These are phyloP conservation scores for Nyctibius bracteatus DNA, from an alignment of 2,113 vertebrate genomes.

Conservation along the genomic window DNA sequence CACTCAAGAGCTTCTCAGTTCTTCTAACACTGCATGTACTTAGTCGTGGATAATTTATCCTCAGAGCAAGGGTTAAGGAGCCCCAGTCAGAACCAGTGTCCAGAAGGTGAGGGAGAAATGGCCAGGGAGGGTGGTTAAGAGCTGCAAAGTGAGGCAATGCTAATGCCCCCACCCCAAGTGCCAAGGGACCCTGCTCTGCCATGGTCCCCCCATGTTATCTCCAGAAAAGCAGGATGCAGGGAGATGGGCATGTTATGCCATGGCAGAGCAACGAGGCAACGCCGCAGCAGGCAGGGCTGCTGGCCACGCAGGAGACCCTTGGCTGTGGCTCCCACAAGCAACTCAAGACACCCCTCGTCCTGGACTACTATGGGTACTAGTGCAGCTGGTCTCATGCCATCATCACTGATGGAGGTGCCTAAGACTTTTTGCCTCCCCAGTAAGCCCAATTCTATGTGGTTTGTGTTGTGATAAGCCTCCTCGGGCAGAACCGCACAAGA, in stretches of 20 bases:
- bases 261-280: background rate
- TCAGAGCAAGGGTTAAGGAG: background rate
- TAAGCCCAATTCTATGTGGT: background rate
- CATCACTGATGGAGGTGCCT: background rate
- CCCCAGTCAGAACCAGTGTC: background rate
- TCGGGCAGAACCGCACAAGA: background rate
- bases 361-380: fast-evolving
- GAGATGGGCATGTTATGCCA: fast-evolving
- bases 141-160: fast-evolving
- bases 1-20: background rate
- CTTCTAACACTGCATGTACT: background rate
- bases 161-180: background rate
- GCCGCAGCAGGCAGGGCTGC: background rate
- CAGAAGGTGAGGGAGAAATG: background rate
- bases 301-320: background rate
- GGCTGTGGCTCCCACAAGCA: background rate
- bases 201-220: fast-evolving
- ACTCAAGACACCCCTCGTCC: background rate
- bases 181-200: background rate
- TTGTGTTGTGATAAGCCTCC: background rate
- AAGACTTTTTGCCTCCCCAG: background rate
- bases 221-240: background rate
- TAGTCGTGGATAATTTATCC: background rate
- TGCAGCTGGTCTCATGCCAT: background rate
- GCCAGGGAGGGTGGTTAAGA: background rate